Conservation (phyloP, 2,888 invertebrate genomes). For the Melinaea menophilus region DNA sequence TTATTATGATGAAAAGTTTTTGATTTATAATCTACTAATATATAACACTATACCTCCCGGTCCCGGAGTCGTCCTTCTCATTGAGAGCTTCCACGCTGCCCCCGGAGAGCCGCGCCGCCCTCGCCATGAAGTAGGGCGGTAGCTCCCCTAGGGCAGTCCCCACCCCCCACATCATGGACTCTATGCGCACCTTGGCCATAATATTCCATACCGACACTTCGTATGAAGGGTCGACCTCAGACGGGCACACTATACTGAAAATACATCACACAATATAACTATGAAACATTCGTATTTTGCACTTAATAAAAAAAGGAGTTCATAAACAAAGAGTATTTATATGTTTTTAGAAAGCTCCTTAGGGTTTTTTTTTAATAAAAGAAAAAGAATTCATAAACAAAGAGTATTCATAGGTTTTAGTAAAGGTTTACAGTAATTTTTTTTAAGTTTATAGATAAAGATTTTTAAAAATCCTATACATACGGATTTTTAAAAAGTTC, state of each 20-base stretch:
- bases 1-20: no score
- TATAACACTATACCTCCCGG: slow-evolving; percentile 38
- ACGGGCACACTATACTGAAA: slow-evolving; percentile 93
- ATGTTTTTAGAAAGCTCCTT: no score
- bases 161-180: slow-evolving; percentile 98
- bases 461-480: no score
- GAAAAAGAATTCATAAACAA: no score
- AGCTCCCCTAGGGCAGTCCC: slow-evolving; percentile 99
- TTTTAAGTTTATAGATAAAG: no score
- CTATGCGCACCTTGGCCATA: slow-evolving; percentile 94
- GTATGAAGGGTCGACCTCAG: slow-evolving; percentile 78
- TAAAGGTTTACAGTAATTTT: no score
- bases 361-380: no score
- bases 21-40: no score
- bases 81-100: slow-evolving; percentile 54
- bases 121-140: slow-evolving; percentile 99
- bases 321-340: no score
- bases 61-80: slow-evolving; percentile 52
- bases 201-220: slow-evolving; percentile 92
- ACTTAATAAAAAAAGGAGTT: no score
- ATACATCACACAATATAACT: slow-evolving; percentile 9
- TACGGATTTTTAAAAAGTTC: not conserved
- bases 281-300: not conserved
- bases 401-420: no score
- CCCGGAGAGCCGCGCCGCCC: slow-evolving; percentile 87